Percentiles rank a stretch among this genome's conserved stretches.
These are phyloP conservation scores for Falcaria lacertinaria DNA, from an alignment of 2,888 invertebrate species.

Conservation along the genomic window DNA sequence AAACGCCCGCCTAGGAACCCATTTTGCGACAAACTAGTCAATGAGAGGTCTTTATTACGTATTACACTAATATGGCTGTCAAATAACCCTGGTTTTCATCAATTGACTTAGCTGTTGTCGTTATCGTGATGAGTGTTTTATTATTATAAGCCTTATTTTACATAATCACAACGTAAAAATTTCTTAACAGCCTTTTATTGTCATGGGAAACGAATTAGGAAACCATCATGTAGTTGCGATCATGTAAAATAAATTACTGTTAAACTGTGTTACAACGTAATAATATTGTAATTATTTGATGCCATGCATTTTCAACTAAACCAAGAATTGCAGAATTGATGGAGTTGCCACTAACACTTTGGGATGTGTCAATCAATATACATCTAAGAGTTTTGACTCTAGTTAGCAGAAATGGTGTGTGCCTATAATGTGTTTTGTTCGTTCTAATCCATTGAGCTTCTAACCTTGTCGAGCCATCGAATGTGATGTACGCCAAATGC, in stretches of 20 bases:
- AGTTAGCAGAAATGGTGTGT: conserved; percentile 14
- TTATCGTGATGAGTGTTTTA: conserved; percentile 54
- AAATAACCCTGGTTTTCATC: conserved; percentile 60
- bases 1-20: conserved; percentile 95
- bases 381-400: conserved; percentile 6
- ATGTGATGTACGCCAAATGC: conserved; percentile 9
- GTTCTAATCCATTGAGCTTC: conserved; percentile 19
- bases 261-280: conserved; percentile 22
- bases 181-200: background rate
- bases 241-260: conserved; percentile 24
- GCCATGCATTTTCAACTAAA: conserved; percentile 45
- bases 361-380: conserved; percentile 13
- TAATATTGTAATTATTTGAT: no score
- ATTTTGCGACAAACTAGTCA: conserved; percentile 94
- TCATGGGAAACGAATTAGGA: background rate
- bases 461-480: conserved; percentile 8
- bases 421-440: conserved; percentile 30
- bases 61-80: conserved; percentile 51
- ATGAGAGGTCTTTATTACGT: conserved; percentile 87
- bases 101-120: conserved; percentile 66
- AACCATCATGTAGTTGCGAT: conserved; percentile 24
- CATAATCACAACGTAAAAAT: conserved; percentile 26
- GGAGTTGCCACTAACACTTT: conserved; percentile 17
- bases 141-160: conserved; percentile 29
- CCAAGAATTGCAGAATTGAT: conserved; percentile 23